These are phyloP conservation scores for Conchocele bisecta DNA, from an alignment of 2,888 invertebrate genomes.

Conservation along the genomic window DNA sequence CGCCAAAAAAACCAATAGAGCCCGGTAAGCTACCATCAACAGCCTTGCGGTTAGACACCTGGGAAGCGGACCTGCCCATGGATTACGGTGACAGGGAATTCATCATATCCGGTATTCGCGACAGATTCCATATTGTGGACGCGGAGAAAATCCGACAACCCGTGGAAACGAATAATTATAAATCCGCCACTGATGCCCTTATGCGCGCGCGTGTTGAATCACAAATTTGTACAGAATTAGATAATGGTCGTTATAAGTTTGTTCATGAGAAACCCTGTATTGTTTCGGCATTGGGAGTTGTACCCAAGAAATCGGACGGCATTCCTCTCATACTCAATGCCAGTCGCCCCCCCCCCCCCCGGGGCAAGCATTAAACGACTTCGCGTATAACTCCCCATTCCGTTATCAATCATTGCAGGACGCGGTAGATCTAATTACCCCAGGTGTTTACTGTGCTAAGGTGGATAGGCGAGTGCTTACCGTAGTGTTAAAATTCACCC, in stretches of 20 bases:
- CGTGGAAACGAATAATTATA: slow-evolving; percentile 23
- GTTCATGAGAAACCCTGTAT: slow-evolving; percentile 25
- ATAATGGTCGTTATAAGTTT: slow-evolving; percentile 30
- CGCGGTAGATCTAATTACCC: slow-evolving; percentile 14
- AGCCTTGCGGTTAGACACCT: slow-evolving; percentile 10
- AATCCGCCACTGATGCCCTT: slow-evolving; percentile 16
- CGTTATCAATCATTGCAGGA: slow-evolving; percentile 17
- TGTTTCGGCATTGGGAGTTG: slow-evolving; percentile 12
- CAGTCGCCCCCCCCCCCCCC: too few species aligned
- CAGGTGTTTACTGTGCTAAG: slow-evolving; percentile 21
- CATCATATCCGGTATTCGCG: slow-evolving; percentile 21
- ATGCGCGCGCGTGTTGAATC: slow-evolving; percentile 24
- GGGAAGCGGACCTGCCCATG: slow-evolving; percentile 14
- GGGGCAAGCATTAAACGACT: slow-evolving; percentile 30
- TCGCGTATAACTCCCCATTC: slow-evolving; percentile 2
- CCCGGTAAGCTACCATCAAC: not conserved
- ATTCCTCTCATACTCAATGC: too few species aligned
- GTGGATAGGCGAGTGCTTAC: too few species aligned
- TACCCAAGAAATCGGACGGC: too few species aligned
- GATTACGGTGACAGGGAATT: slow-evolving; percentile 24
- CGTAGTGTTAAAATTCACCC: too few species aligned
- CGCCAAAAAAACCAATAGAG: too few species aligned
- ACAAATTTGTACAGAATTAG: slow-evolving; percentile 23
- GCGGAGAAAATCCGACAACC: not conserved
- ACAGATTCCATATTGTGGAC: slow-evolving; percentile 26